Evolutionary conservation across 1,140 invertebrate species (phyloP), one percentile per base, ranked within the genome.

Genomic region (Drosophila triauraria): DNA sequence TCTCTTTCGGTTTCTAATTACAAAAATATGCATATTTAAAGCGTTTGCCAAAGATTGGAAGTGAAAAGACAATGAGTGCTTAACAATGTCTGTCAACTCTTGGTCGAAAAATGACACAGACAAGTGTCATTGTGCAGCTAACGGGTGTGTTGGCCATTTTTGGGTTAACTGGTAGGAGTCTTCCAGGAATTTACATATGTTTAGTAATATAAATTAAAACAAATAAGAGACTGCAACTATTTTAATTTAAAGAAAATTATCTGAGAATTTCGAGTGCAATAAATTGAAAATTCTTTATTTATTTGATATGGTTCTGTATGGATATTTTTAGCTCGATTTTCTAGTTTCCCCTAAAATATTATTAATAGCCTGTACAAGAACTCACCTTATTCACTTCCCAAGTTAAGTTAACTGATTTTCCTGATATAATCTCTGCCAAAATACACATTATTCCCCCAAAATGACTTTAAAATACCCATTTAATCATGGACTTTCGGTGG

Each of bases 21-120:
- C 84, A 74, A 88, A 88, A 88, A 78, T 87, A 87, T 88, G 84
- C 76, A 87, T 87, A 87, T 88, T 88, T 87, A 80, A 87, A 61
- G 76, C 80, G 56, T 63, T 62, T 23, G 54, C 53, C 46, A 63
- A 69, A 63, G 78, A 80, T 76, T 72, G 79, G 42, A 72, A 67
- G 58, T 63, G 61, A 69, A 58, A 57, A 67, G 60, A 80, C 70
- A 85, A 65, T 74, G 75, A 58, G 77, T 53, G 51, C 51, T 46
- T 43, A 70, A 78, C 81, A 80, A 75, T 67, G 74, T 48, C 72
- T 56, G 78, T 63, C 75, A 72, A 61, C 58, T 53, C 61, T 47
- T 47, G 62, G 60, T 42, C 53, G 30, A 32, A 76, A 77, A 81
- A 43, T 67, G 54, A 53, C 32, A 44, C 48, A 25, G 47, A 51